Percentiles rank a stretch among this genome's conserved stretches.
Conservation (phyloP, 2,113 vertebrate genomes). For the Neopipo cinnamomea region DNA sequence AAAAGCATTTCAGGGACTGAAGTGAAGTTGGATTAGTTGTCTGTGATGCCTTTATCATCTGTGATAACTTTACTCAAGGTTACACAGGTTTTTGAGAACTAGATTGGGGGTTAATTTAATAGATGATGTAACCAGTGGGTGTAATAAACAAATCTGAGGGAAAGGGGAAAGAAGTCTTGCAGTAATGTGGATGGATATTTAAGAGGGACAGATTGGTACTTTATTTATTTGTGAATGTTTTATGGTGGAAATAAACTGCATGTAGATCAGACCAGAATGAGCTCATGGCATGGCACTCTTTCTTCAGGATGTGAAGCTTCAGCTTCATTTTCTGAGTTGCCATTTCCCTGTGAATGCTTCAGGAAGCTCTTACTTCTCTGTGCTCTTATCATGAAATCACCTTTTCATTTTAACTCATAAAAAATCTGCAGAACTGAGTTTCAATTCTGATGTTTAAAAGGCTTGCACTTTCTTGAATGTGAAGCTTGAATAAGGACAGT, state of each 20-base stretch:
- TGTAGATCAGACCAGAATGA: not conserved
- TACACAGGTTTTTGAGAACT: conserved; percentile 3
- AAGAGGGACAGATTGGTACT: not conserved
- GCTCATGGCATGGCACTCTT: not conserved
- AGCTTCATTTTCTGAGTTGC: not conserved
- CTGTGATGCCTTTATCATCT: conserved; percentile 34
- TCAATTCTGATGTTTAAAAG: not conserved
- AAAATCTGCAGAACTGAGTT: not conserved
- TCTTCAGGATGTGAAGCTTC: not conserved
- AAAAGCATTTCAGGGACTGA: conserved; percentile 29
- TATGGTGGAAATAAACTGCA: not conserved
- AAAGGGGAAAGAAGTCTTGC: not conserved
- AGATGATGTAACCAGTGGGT: conserved; percentile 11
- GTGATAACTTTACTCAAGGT: conserved; percentile 55
- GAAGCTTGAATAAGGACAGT: not conserved
- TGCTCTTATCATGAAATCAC: not conserved
- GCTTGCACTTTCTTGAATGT: not conserved
- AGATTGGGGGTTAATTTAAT: conserved; percentile 20
- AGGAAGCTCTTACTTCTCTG: not conserved
- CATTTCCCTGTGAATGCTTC: not conserved
- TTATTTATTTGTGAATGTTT: conserved; percentile 36
- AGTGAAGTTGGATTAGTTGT: conserved; percentile 49
- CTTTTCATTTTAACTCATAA: not conserved
- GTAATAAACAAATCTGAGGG: conserved; percentile 23
- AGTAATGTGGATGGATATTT: not conserved